These are phyloP conservation scores for Ornithorhynchus anatinus DNA, from an alignment of 2,113 vertebrate genomes.

Conservation along the genomic window DNA sequence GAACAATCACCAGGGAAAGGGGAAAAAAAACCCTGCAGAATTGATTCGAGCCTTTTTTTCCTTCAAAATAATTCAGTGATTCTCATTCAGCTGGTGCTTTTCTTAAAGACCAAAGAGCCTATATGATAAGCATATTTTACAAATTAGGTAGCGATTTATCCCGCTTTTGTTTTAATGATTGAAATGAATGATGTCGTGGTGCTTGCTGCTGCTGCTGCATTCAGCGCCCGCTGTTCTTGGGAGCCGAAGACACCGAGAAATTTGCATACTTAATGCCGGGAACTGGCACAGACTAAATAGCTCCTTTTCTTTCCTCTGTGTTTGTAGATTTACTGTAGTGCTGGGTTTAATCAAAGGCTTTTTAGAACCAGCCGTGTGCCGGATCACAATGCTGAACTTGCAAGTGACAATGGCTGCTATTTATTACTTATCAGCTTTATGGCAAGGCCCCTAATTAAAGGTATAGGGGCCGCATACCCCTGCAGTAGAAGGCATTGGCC, in stretches of 20 bases:
- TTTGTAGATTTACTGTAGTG: constrained; percentile 74
- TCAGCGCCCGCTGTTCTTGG: constrained; percentile 73
- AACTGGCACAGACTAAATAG: constrained; percentile 75
- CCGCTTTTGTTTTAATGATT: constrained; percentile 78
- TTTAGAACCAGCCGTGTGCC: constrained; percentile 69
- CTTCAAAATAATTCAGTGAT: constrained; percentile 63
- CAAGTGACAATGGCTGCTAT: constrained; percentile 68
- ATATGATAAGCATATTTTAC: constrained; percentile 75
- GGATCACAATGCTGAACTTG: constrained; percentile 68
- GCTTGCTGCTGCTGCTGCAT: constrained; percentile 65
- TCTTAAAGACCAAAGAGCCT: constrained; percentile 70
- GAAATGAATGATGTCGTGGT: constrained; percentile 75
- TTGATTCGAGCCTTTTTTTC: constrained; percentile 34
- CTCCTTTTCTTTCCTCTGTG: constrained; percentile 68
- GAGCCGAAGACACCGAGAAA: constrained; percentile 69
- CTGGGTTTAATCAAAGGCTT: constrained; percentile 73
- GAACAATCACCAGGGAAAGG: constrained; percentile 46
- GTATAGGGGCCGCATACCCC: constrained; percentile 51
- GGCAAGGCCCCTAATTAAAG: constrained; percentile 66
- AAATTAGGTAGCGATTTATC: constrained; percentile 76
- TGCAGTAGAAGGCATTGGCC: constrained; percentile 52
- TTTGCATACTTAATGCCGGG: constrained; percentile 76
- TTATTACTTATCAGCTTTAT: constrained; percentile 72
- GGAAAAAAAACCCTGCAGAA: constrained; percentile 13
- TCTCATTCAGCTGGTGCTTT: constrained; percentile 69